Conservation (phyloP, 2,888 invertebrate genomes). For the Periphyllus acericola region DNA sequence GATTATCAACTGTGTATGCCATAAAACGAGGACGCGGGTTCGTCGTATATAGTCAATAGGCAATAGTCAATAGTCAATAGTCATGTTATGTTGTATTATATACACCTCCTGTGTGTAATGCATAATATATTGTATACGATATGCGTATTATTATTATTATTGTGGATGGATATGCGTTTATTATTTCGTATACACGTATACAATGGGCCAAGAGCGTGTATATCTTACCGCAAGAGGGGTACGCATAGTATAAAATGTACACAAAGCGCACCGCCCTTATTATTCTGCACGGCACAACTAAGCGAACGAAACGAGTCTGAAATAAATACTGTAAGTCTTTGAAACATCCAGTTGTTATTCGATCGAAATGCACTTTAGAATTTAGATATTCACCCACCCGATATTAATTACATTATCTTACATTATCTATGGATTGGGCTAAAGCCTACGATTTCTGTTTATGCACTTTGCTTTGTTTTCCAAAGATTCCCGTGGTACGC, state of each 20-base stretch:
- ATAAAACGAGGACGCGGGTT: slow-evolving; percentile 4
- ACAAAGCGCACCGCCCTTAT: neutral
- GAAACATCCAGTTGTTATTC: too few species aligned
- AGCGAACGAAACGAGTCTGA: neutral
- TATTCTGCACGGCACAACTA: neutral
- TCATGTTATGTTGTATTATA: neutral
- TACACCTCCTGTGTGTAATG: neutral
- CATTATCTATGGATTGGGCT: too few species aligned
- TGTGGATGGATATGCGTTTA: neutral
- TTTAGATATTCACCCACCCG: too few species aligned
- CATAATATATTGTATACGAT: neutral
- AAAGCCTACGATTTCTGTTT: too few species aligned
- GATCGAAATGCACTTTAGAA: neutral
- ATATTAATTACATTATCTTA: too few species aligned
- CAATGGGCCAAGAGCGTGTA: neutral
- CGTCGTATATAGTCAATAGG: neutral
- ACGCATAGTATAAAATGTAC: neutral
- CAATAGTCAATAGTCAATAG: too few species aligned
- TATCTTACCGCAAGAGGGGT: neutral
- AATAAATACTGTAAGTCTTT: too few species aligned
- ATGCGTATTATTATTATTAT: neutral
- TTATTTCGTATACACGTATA: neutral
- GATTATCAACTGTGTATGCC: too few species aligned
- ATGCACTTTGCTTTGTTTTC: too few species aligned
- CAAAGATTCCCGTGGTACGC: too few species aligned